A percentile compares a stretch with the other conserved stretches of the same genome.
Evolutionary conservation across 2,888 invertebrate species (phyloP).

Genomic region (Parnassius orleans): DNA sequence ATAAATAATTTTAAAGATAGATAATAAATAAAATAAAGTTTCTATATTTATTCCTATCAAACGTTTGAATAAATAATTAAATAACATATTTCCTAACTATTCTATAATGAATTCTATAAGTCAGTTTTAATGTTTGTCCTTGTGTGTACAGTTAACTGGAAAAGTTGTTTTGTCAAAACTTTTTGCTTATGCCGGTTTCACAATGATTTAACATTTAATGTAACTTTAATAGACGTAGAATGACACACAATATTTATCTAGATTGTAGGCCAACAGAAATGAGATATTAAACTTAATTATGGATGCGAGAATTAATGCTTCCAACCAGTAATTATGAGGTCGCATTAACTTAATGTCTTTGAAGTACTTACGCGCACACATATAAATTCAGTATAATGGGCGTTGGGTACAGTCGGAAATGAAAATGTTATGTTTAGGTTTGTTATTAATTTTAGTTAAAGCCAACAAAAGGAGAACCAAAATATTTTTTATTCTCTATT

Average conservation of each 20-base stretch:
- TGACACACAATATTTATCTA: constrained; percentile 73
- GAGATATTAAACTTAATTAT: constrained; percentile 79
- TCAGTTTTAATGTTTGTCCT: constrained; percentile 9
- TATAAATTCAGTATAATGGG: constrained; percentile 40
- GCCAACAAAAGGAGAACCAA: too few species aligned
- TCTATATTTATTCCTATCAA: too few species aligned
- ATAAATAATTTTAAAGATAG: too few species aligned
- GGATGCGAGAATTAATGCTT: constrained; percentile 78
- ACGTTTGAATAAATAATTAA: too few species aligned
- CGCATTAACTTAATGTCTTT: constrained; percentile 79
- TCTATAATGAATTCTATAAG: constrained; percentile 6
- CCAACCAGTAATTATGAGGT: constrained; percentile 78
- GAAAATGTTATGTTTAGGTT: constrained; percentile 30
- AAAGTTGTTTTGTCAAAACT: constrained; percentile 15
- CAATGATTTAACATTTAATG: constrained; percentile 64
- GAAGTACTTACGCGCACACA: constrained; percentile 47
- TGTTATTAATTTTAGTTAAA: not conserved
- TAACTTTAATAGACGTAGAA: constrained; percentile 65
- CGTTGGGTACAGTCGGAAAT: constrained; percentile 37
- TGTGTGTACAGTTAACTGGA: constrained; percentile 8
- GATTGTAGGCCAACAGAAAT: constrained; percentile 76
- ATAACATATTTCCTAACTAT: too few species aligned
- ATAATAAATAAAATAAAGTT: too few species aligned
- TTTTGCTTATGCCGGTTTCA: constrained; percentile 34
- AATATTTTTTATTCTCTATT: too few species aligned